A percentile compares a stretch with the other conserved stretches of the same genome.
phyloP scores from a whole-genome alignment of 2,797 vertebrate species.

The Sternotherus odoratus region DNA sequence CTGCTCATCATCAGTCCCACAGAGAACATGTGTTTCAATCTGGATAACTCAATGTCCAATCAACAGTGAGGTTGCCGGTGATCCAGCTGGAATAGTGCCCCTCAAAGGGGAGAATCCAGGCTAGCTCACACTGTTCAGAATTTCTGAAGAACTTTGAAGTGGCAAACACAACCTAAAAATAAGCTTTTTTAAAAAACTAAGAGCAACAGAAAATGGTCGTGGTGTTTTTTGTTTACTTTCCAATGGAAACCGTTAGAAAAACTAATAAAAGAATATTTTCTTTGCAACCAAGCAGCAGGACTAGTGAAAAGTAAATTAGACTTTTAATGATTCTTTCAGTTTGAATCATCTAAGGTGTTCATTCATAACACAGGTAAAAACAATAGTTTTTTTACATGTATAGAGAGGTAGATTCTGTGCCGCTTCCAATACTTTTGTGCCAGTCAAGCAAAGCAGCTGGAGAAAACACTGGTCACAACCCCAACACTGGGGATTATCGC shows the following conservation, averaged over 20 bases:
- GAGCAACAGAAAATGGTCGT: not conserved
- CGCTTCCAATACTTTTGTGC: not conserved
- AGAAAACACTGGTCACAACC: not conserved
- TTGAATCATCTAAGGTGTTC: not conserved
- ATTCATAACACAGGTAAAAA: not conserved
- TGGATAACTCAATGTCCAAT: conserved; percentile 12
- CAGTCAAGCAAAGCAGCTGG: not conserved
- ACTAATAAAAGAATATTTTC: not conserved
- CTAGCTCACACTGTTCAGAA: not conserved
- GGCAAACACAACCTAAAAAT: not conserved
- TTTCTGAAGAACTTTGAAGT: not conserved
- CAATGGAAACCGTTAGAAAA: not conserved
- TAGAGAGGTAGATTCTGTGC: not conserved
- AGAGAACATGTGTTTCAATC: not conserved
- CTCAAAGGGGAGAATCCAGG: not conserved
- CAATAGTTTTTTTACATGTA: not conserved
- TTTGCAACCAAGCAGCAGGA: not conserved
- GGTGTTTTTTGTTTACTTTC: not conserved
- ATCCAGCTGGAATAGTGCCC: not conserved
- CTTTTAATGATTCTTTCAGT: not conserved
- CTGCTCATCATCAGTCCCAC: not conserved
- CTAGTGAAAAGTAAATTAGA: not conserved
- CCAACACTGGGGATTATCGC: not conserved
- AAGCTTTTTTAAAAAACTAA: not conserved
- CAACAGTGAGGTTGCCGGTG: not conserved